Percentiles rank a stretch among this genome's conserved stretches.
phyloP scores from a whole-genome alignment of 1,140 invertebrate species.

The Dendroctonus ponderosae region DNA sequence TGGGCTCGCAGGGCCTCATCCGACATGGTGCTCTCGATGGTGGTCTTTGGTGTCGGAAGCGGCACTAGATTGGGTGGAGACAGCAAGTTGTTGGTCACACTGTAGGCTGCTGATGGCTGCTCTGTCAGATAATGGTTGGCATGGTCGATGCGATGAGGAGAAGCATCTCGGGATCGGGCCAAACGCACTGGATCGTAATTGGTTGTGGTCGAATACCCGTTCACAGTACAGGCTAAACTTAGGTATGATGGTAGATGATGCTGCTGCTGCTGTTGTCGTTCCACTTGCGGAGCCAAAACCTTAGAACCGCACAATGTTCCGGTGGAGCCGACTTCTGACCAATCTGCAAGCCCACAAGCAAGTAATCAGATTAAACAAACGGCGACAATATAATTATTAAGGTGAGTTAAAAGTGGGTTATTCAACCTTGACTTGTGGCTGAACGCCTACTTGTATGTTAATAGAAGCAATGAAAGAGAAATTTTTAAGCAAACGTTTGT shows the following conservation, averaged over 20 bases:
- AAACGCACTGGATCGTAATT: slow-evolving; percentile 75
- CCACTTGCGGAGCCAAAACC: slow-evolving; percentile 29
- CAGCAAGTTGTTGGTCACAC: slow-evolving; percentile 42
- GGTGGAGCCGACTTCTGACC: slow-evolving; percentile 45
- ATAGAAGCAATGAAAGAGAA: slow-evolving; percentile 25
- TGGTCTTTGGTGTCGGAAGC: slow-evolving; percentile 37
- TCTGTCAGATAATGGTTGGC: slow-evolving; percentile 35
- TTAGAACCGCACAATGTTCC: slow-evolving; percentile 45
- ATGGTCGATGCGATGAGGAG: slow-evolving; percentile 58
- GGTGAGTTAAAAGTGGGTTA: slow-evolving; percentile 18
- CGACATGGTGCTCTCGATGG: slow-evolving; percentile 35
- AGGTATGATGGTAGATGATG: slow-evolving; percentile 72
- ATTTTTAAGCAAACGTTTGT: slow-evolving; percentile 22
- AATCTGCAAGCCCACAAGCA: slow-evolving; percentile 42
- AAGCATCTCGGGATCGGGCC: slow-evolving; percentile 65
- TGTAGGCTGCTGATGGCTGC: slow-evolving; percentile 19
- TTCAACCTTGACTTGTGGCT: slow-evolving; percentile 29
- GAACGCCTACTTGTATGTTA: slow-evolving; percentile 27
- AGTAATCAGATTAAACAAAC: slow-evolving; percentile 18
- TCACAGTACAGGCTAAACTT: slow-evolving; percentile 83
- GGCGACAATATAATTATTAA: slow-evolving; percentile 11
- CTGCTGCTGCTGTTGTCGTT: slow-evolving; percentile 24
- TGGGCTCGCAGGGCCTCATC: slow-evolving; percentile 40
- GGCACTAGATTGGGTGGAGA: slow-evolving; percentile 49
- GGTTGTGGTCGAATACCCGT: slow-evolving; percentile 81